phyloP scores from a whole-genome alignment of 2,888 invertebrate genomes.

The Stenchaetothrips biformis region DNA sequence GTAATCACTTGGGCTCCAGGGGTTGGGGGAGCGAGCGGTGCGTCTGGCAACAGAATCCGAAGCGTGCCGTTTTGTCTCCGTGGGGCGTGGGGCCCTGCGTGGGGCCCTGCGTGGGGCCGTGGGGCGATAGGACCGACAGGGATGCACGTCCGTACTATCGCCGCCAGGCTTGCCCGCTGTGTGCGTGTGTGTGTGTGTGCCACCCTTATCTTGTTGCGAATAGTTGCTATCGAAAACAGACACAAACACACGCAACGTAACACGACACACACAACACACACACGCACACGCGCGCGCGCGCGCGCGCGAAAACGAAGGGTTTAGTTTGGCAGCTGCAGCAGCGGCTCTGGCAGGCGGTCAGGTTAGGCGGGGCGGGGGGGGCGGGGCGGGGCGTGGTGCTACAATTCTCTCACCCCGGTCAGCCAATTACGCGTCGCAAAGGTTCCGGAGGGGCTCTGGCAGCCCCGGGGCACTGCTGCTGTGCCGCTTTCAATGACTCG shows the following conservation, averaged over 20 bases:
- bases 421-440: constrained; percentile 27
- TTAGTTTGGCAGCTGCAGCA: constrained; percentile 30
- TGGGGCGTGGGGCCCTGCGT: no score
- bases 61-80: no score
- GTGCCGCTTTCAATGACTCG: constrained; percentile 38
- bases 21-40: no score
- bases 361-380: constrained; percentile 39
- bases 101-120: no score
- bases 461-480: constrained; percentile 40
- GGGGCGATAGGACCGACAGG: background rate
- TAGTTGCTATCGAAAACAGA: background rate
- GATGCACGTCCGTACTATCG: background rate
- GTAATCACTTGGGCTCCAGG: constrained; percentile 26
- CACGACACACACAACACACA: no score
- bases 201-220: background rate
- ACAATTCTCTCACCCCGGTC: constrained; percentile 27
- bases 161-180: background rate
- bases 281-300: no score
- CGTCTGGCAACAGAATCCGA: background rate
- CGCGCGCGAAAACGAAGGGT: no score
- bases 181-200: background rate
- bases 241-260: background rate
- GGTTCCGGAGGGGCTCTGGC: constrained; percentile 37
- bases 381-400: constrained; percentile 33
- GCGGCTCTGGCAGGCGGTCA: constrained; percentile 37